Conservation (phyloP, 2,113 vertebrate genomes). For the Syngnathus typhle region DNA sequence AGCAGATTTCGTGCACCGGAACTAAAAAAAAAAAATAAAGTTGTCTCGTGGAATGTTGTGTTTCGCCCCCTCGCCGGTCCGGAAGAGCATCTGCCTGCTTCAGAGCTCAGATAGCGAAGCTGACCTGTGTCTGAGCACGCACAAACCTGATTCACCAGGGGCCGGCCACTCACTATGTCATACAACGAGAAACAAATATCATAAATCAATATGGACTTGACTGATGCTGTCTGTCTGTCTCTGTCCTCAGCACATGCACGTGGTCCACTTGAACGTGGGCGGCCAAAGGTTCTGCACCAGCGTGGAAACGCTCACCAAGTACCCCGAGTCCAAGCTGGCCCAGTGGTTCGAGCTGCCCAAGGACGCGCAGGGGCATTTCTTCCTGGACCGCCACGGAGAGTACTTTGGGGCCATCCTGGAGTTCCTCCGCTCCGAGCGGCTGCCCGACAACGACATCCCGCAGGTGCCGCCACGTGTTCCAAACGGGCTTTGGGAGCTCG, state of each 20-base stretch:
- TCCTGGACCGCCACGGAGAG: slow-evolving; percentile 82
- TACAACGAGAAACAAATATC: too few species aligned
- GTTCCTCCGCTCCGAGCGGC: slow-evolving; percentile 76
- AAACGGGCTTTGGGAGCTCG: too few species aligned
- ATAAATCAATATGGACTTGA: too few species aligned
- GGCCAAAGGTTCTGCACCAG: slow-evolving; percentile 80
- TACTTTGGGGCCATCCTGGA: slow-evolving; percentile 82
- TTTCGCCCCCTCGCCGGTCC: too few species aligned
- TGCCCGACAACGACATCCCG: slow-evolving; percentile 72
- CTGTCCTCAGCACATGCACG: slow-evolving; percentile 57
- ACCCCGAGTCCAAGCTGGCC: slow-evolving; percentile 77
- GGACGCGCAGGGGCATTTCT: slow-evolving; percentile 77
- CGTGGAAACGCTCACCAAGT: slow-evolving; percentile 75
- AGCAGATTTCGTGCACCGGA: too few species aligned
- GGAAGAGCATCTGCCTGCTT: too few species aligned
- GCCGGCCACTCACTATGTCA: too few species aligned
- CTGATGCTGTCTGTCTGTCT: background rate
- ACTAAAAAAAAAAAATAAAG: too few species aligned
- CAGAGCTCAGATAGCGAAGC: too few species aligned
- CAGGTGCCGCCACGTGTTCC: slow-evolving; percentile 50
- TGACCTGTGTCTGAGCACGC: too few species aligned
- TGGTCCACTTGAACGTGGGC: slow-evolving; percentile 82
- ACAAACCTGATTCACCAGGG: too few species aligned
- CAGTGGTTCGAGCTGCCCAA: slow-evolving; percentile 72
- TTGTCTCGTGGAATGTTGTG: too few species aligned